Evolutionary conservation across 2,797 vertebrate genomes (phyloP).

Genomic region (Acrossocheilus fasciatus): DNA sequence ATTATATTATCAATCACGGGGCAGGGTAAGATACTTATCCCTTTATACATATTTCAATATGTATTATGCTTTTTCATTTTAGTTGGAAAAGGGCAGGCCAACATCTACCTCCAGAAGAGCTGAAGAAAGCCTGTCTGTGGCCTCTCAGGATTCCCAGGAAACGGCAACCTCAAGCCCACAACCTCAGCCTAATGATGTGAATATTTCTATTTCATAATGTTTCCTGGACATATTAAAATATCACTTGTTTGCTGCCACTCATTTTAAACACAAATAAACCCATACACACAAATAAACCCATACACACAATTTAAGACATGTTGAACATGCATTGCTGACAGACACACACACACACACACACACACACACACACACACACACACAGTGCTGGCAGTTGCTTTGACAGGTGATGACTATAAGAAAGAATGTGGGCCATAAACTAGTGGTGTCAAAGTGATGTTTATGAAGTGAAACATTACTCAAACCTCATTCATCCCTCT

Average conservation of each 20-base stretch:
- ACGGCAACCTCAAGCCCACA: background rate
- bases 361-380: too few relatives aligned
- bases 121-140: background rate
- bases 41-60: background rate
- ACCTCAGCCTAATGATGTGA: background rate
- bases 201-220: too few relatives aligned
- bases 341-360: too few relatives aligned
- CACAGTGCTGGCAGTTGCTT: background rate
- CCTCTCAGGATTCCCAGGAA: background rate
- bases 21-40: background rate
- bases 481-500: background rate
- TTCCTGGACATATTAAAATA: too few relatives aligned
- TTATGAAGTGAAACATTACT: constrained; percentile 1
- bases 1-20: background rate
- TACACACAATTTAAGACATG: too few relatives aligned
- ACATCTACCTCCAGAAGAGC: background rate
- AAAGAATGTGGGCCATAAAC: background rate
- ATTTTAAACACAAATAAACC: too few relatives aligned
- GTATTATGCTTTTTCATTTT: background rate
- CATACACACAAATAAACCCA: too few relatives aligned
- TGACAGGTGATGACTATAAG: constrained; percentile 1
- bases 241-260: too few relatives aligned
- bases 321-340: too few relatives aligned
- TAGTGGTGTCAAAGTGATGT: background rate
- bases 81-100: background rate